Evolutionary conservation across 1,140 invertebrate species (phyloP).

Genomic region (Conus betulinus): DNA sequence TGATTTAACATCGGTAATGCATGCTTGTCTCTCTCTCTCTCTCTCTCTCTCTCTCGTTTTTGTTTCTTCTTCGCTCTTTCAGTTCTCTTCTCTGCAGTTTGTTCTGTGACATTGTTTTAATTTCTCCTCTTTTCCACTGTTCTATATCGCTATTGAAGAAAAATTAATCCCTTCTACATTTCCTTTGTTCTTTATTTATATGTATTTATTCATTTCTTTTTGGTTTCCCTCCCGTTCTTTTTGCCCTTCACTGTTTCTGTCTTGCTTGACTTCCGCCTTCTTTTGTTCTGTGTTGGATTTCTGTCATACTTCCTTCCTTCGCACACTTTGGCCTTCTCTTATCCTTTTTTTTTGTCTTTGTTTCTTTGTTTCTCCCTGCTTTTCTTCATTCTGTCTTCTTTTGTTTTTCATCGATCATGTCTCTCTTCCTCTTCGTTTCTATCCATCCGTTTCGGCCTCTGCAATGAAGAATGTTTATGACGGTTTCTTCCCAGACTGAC

Average conservation of each 20-base stretch:
- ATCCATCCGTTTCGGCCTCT: not conserved
- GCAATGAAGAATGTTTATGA: not conserved
- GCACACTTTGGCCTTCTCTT: too few species aligned
- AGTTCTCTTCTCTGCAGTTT: too few species aligned
- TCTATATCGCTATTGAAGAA: too few species aligned
- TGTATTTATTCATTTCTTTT: not conserved
- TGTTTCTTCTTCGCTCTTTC: too few species aligned
- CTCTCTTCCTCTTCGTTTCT: not conserved
- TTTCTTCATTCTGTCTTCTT: not conserved
- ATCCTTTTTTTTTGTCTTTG: not conserved
- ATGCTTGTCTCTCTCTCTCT: too few species aligned
- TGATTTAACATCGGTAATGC: too few species aligned
- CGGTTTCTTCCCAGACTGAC: constrained; percentile 16
- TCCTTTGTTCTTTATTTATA: not conserved
- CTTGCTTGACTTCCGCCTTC: not conserved
- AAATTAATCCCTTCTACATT: too few species aligned
- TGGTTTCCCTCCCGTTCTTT: not conserved
- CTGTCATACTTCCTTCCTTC: too few species aligned
- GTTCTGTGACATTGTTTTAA: too few species aligned
- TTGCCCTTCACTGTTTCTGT: not conserved
- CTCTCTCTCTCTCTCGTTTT: too few species aligned
- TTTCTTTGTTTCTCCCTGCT: not conserved
- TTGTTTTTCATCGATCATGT: not conserved
- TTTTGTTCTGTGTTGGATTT: too few species aligned
- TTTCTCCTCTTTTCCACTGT: too few species aligned